Conservation (phyloP, 1,140 invertebrate genomes). For the Ostrea denselamellosa region DNA sequence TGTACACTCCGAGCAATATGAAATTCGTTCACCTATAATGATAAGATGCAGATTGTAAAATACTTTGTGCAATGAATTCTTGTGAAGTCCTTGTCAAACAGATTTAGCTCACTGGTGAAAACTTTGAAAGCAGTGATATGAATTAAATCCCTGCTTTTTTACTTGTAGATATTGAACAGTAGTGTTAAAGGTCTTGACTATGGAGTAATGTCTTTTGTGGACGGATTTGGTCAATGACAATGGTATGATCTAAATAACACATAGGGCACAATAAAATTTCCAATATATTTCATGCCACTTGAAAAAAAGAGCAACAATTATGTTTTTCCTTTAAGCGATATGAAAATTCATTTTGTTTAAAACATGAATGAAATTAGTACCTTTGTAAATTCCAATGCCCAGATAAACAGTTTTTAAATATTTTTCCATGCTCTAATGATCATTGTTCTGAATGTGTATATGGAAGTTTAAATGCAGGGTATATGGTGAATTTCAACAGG, state of each 20-base stretch:
- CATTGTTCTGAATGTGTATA: background rate
- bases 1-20: background rate
- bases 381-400: background rate
- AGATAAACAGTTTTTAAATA: background rate
- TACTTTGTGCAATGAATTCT: background rate
- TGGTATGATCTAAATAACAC: background rate
- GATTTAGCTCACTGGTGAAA: too few relatives aligned
- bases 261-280: background rate
- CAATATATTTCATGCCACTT: background rate
- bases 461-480: constrained; percentile 32
- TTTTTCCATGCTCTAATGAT: constrained; percentile 8
- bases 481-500: constrained; percentile 1
- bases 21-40: background rate
- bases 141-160: background rate
- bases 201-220: constrained; percentile 2
- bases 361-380: background rate
- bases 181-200: background rate
- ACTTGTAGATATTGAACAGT: background rate
- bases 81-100: background rate
- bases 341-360: background rate
- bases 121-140: background rate
- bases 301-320: background rate
- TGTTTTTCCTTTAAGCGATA: background rate
- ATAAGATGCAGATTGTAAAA: background rate
- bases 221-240: constrained; percentile 5